Percentiles rank a stretch among this genome's conserved stretches.
Conservation (phyloP, 2,888 invertebrate species). For the Girardia tigrina region DNA sequence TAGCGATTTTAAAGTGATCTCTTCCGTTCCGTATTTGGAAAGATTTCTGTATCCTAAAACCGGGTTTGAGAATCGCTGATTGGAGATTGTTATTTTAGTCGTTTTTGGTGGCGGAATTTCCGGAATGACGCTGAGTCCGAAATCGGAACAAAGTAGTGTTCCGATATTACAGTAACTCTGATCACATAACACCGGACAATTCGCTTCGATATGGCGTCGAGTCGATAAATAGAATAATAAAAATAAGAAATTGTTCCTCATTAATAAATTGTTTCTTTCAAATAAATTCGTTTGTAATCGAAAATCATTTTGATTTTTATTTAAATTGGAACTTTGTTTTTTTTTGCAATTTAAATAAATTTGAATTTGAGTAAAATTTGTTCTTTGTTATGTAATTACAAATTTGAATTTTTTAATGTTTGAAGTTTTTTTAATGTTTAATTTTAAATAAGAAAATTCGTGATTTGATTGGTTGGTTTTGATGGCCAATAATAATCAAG, state of each 20-base stretch:
- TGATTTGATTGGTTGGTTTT: too few species aligned
- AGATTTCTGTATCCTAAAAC: constrained; percentile 1
- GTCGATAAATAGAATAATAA: background rate
- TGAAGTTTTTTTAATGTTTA: too few species aligned
- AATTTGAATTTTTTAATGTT: too few species aligned
- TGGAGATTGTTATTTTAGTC: background rate
- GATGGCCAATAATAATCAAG: too few species aligned
- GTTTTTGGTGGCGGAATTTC: constrained; percentile 9
- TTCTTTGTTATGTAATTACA: too few species aligned
- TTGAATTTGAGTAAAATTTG: too few species aligned
- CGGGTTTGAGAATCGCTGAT: background rate
- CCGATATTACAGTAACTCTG: background rate
- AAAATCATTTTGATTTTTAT: too few species aligned
- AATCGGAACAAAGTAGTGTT: background rate
- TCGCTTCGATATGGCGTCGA: background rate
- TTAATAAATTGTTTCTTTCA: too few species aligned
- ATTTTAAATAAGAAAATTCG: too few species aligned
- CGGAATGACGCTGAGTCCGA: background rate
- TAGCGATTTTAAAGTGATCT: background rate
- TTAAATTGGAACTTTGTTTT: too few species aligned
- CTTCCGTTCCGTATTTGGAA: background rate
- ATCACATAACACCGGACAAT: background rate
- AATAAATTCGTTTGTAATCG: too few species aligned
- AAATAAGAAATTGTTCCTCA: background rate
- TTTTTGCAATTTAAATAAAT: too few species aligned